These are phyloP conservation scores for Drosophila funebris DNA, from an alignment of 1,140 invertebrate species.

Conservation along the genomic window DNA sequence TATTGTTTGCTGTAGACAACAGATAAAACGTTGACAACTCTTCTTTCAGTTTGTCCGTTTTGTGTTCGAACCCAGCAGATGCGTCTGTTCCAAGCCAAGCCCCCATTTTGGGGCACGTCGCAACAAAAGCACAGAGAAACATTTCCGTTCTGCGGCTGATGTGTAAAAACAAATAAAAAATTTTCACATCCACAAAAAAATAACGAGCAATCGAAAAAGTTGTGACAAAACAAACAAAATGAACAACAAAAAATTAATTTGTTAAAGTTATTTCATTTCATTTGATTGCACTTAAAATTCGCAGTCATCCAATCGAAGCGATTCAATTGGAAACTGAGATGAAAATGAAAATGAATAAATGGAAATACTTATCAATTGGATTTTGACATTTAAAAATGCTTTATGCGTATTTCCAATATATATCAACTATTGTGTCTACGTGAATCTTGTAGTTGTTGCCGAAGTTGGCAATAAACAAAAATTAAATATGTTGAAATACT, in stretches of 20 bases:
- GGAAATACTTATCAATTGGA: neutral
- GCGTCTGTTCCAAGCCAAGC: constrained; percentile 8
- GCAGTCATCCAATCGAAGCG: constrained; percentile 29
- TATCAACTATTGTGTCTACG: neutral
- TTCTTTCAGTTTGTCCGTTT: constrained; percentile 3
- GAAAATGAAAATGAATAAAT: neutral
- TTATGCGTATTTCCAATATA: neutral
- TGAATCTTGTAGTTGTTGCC: neutral
- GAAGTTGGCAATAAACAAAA: neutral
- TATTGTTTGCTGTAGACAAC: constrained; percentile 64
- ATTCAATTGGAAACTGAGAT: constrained; percentile 22
- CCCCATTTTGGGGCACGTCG: constrained; percentile 73
- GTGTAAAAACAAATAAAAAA: constrained; percentile 54
- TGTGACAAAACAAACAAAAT: constrained; percentile 11
- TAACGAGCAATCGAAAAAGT: constrained; percentile 24
- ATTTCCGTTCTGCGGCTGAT: constrained; percentile 72
- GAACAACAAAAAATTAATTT: constrained; percentile 17
- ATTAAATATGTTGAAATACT: neutral
- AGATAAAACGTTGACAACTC: constrained; percentile 71
- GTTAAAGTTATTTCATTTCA: constrained; percentile 47
- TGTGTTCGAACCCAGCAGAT: constrained; percentile 26
- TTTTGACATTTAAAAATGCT: neutral
- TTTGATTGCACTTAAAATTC: constrained; percentile 40
- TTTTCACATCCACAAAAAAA: neutral
- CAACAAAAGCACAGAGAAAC: constrained; percentile 51